A percentile compares a stretch with the other conserved stretches of the same genome.
Conservation (phyloP, 2,797 vertebrate species). For the Clamator glandarius region DNA sequence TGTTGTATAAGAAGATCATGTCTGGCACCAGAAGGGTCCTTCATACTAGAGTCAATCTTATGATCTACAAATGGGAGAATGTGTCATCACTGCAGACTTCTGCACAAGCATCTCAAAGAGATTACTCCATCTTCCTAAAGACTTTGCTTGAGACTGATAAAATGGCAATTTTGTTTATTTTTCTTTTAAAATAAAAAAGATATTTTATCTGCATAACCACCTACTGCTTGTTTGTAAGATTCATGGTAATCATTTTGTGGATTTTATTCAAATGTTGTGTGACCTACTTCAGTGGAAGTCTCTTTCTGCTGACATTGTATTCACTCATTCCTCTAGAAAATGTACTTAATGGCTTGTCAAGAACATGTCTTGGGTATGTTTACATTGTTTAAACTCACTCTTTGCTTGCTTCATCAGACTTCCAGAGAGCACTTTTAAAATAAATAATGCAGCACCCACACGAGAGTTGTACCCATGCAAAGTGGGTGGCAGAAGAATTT, state of each 20-base stretch:
- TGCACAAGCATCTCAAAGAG: not conserved
- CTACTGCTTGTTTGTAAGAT: not conserved
- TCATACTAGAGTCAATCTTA: not conserved
- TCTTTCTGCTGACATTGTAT: not conserved
- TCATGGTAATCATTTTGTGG: not conserved
- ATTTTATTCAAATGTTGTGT: not conserved
- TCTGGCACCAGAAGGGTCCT: not conserved
- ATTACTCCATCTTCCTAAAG: not conserved
- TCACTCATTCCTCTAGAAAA: not conserved
- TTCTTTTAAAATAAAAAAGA: not conserved
- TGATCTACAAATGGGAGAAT: not conserved
- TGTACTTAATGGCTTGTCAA: not conserved
- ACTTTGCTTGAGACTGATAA: not conserved
- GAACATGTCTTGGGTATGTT: not conserved
- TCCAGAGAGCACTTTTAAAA: not conserved
- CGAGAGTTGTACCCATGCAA: not conserved
- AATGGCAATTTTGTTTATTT: not conserved
- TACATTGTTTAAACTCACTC: not conserved
- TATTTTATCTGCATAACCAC: rapidly evolving
- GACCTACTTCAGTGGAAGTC: not conserved
- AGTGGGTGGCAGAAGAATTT: not conserved
- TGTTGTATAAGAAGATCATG: not conserved
- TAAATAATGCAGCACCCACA: not conserved
- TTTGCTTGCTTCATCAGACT: not conserved
- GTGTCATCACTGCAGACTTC: not conserved